These are phyloP conservation scores for Mesoligia furuncula DNA, from an alignment of 2,888 invertebrate genomes.

Conservation along the genomic window DNA sequence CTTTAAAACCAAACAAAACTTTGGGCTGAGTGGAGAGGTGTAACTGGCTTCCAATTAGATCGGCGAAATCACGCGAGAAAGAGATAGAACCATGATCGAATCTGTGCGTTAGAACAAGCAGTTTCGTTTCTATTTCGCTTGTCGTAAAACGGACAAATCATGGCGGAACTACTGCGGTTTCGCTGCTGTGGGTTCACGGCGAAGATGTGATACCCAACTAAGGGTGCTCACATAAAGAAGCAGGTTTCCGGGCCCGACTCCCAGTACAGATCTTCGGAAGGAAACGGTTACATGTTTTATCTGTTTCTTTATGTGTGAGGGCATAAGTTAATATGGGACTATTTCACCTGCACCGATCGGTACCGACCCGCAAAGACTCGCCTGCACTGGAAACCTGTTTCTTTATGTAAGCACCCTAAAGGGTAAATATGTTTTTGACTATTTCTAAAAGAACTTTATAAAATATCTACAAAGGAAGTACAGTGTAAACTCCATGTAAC, in stretches of 20 bases:
- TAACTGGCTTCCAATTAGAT: background rate
- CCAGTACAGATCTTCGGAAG: no score
- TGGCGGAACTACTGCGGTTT: background rate
- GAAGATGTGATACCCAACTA: background rate
- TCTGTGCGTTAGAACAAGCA: background rate
- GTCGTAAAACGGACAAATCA: background rate
- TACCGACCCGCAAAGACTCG: no score
- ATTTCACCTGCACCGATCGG: no score
- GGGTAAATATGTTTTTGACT: background rate
- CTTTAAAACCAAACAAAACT: background rate
- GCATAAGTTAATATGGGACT: no score
- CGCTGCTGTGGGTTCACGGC: background rate
- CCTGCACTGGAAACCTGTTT: no score
- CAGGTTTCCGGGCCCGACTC: no score
- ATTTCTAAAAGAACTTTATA: background rate
- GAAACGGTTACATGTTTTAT: no score
- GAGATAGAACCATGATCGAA: background rate
- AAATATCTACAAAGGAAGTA: background rate
- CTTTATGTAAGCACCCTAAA: no score
- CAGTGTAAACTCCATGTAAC: no score
- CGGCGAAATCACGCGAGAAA: background rate
- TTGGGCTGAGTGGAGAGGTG: background rate
- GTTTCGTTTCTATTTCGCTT: background rate
- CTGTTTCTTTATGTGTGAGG: no score
- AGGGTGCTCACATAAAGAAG: no score